A percentile compares a stretch with the other conserved stretches of the same genome.
These are phyloP conservation scores for Parasteatoda tepidariorum DNA, from an alignment of 1,140 invertebrate genomes.

Conservation along the genomic window DNA sequence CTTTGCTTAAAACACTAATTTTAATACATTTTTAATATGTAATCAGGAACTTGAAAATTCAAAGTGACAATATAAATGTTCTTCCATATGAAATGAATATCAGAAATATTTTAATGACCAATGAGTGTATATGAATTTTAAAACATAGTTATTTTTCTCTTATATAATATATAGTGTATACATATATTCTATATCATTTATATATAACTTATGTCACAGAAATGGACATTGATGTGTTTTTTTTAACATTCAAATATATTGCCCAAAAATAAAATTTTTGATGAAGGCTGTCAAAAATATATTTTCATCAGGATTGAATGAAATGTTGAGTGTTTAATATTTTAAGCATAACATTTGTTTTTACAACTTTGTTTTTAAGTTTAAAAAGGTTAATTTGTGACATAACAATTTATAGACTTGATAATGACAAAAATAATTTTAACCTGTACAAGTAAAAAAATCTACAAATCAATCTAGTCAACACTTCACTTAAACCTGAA, in stretches of 20 bases:
- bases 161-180: conserved; percentile 42
- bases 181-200: conserved; percentile 47
- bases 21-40: not conserved
- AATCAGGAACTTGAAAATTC: conserved; percentile 43
- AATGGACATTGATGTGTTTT: conserved; percentile 18
- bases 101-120: conserved; percentile 37
- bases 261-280: conserved; percentile 54
- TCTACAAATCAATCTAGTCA: not conserved
- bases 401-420: not conserved
- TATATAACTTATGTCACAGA: conserved; percentile 50
- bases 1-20: conserved; percentile 14
- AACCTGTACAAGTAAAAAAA: not conserved
- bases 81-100: conserved; percentile 57
- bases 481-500: conserved; percentile 40
- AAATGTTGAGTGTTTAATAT: conserved; percentile 42
- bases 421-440: not conserved
- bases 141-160: conserved; percentile 36
- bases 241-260: conserved; percentile 47
- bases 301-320: conserved; percentile 32
- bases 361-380: not conserved
- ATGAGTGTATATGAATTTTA: conserved; percentile 47
- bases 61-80: conserved; percentile 50
- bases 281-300: conserved; percentile 55
- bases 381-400: not conserved
- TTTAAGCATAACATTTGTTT: too few relatives aligned